Evolutionary conservation across 1,140 invertebrate species (phyloP), one percentile per base, ranked within the genome.

Genomic region (Polypedilum vanderplanki): DNA sequence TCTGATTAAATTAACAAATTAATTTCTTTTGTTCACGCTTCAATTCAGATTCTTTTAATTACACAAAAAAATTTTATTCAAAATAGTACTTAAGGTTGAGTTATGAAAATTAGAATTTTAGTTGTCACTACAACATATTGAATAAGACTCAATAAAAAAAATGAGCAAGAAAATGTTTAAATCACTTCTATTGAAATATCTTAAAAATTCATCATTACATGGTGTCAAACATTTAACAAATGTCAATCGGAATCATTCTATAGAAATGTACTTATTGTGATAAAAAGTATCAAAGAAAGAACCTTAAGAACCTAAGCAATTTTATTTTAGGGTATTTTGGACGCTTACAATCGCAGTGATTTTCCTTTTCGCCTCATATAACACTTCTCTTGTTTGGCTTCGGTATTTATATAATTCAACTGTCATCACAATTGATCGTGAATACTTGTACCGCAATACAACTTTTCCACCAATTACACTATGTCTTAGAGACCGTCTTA

Each of bases 381-480:
- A 70, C 20, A 10, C 17, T 18, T 18, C 17, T 9, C 24, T 75
- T 22, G n/a, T 75, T 12, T 80, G 79, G 78, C 33, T 76, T 15
- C 76, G 79, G 15, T 81, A 78, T 75, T 75, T 78, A 70, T 74
- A 78, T 9, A 79, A 78, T 65, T 80, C 81, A 15, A 81, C 79
- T 15, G 80, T 82, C n/a, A 79, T 81, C 46, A 80, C 79, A 4
- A 77, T 82, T 76, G 79, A 82, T 73, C 76, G 81, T 10, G 79
- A 82, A 33, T 80, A 79, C 41, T 76, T 78, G 41, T 76, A 79
- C 8, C 81, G 81, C 80, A 78, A 80, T 40, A 80, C 79, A 1
- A 76, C 79, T 0, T 81, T 81, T 74, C 81, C 81, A 0, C 75
- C 79, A 1, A 46, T 79, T 8, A 79, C 80, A 1, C 65, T 81